Percentiles rank a stretch among this genome's conserved stretches.
Conservation (phyloP, 2,113 vertebrate species). For the Verasper variegatus region DNA sequence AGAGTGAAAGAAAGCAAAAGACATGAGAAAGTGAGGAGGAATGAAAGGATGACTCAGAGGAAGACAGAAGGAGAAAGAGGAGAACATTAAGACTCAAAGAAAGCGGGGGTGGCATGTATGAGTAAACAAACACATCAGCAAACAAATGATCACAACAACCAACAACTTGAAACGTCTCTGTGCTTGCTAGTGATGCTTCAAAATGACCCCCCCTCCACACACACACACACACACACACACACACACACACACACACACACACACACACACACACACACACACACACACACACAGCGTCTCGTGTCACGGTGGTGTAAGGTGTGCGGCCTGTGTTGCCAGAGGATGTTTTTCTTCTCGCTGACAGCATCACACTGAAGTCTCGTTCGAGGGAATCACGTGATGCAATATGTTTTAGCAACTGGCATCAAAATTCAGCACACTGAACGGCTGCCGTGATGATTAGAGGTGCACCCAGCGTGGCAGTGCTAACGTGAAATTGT, state of each 20-base stretch:
- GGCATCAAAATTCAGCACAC: conserved; percentile 10
- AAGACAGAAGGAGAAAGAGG: not conserved
- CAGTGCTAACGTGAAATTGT: conserved; percentile 26
- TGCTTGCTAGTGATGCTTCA: conserved; percentile 4
- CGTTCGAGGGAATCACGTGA: conserved; percentile 46
- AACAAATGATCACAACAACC: conserved; percentile 7
- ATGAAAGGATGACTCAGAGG: conserved; percentile 4
- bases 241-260: no score
- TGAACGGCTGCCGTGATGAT: conserved; percentile 35
- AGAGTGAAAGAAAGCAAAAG: not conserved
- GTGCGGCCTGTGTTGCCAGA: conserved; percentile 19
- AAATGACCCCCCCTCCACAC: not conserved
- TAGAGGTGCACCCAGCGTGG: conserved; percentile 26
- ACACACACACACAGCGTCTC: not conserved
- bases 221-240: no score
- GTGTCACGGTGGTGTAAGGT: not conserved
- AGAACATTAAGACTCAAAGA: conserved; percentile 3
- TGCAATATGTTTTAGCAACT: conserved; percentile 54
- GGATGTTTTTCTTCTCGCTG: conserved; percentile 26
- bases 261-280: no score
- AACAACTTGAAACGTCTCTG: conserved; percentile 5
- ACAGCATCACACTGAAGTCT: conserved; percentile 31
- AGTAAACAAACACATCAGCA: not conserved
- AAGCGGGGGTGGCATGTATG: not conserved
- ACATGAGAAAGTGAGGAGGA: not conserved